Conservation (phyloP, 2,797 vertebrate species). For the Megaceryle alcyon region DNA sequence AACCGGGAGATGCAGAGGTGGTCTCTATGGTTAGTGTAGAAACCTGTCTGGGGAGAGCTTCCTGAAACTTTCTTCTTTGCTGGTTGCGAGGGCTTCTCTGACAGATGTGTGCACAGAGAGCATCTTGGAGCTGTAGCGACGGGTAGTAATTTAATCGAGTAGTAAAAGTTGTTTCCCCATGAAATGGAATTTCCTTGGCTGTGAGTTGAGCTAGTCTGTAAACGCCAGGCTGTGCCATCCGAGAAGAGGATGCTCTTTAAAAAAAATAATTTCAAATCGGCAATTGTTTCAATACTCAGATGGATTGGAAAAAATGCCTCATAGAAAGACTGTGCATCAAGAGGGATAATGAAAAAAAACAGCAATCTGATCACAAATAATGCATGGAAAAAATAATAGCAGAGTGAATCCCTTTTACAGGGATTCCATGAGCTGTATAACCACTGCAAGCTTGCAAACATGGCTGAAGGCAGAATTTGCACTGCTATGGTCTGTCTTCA, state of each 20-base stretch:
- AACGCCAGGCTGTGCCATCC: rapidly evolving
- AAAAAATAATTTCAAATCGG: not conserved
- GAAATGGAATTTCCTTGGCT: not conserved
- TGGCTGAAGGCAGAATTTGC: not conserved
- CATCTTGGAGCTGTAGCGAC: not conserved
- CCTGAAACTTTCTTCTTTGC: slow-evolving; percentile 55
- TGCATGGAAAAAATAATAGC: not conserved
- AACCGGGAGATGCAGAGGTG: slow-evolving; percentile 41
- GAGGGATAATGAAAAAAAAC: not conserved
- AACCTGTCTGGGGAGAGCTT: slow-evolving; percentile 48
- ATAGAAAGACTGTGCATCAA: not conserved
- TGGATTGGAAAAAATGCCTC: not conserved
- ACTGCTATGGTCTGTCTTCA: not conserved
- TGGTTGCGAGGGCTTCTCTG: not conserved
- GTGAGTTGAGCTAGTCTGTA: not conserved
- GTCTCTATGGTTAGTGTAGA: slow-evolving; percentile 56
- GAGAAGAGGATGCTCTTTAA: not conserved
- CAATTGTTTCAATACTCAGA: not conserved
- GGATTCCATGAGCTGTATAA: not conserved
- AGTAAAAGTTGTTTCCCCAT: not conserved
- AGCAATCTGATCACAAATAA: not conserved
- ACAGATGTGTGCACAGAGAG: not conserved
- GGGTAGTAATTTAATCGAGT: not conserved
- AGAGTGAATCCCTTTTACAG: not conserved
- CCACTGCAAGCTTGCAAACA: not conserved